A percentile compares a stretch with the other conserved stretches of the same genome.
Conservation (phyloP, 2,113 vertebrate genomes). For the Ellobius talpinus region DNA sequence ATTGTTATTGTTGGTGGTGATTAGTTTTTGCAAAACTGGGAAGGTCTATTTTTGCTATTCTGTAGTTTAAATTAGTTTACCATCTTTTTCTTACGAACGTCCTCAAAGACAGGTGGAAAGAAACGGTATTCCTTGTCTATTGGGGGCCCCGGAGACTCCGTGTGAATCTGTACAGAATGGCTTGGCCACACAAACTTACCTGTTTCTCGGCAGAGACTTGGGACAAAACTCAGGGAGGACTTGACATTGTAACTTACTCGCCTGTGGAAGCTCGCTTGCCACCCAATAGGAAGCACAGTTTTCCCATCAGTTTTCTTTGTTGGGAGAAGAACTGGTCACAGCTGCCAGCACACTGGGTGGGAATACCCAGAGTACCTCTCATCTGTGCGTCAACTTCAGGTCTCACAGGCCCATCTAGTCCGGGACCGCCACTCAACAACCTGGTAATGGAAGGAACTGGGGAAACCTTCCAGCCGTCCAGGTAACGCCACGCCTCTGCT, state of each 20-base stretch:
- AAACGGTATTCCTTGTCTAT: background rate
- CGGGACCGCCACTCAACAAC: background rate
- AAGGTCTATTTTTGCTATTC: background rate
- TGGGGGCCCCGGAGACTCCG: background rate
- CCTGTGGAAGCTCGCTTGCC: background rate
- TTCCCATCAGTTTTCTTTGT: background rate
- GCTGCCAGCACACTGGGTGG: too few relatives aligned
- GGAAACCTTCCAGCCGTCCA: background rate
- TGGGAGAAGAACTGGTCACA: background rate
- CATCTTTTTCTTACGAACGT: background rate
- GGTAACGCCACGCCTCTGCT: background rate
- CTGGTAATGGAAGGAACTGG: background rate
- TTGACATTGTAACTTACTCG: background rate
- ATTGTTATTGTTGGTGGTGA: background rate
- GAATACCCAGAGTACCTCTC: background rate
- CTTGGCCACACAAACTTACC: background rate
- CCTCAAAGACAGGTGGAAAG: background rate
- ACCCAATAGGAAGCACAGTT: background rate
- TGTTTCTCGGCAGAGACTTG: background rate
- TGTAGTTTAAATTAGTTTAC: background rate
- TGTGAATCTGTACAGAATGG: background rate
- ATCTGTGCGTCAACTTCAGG: background rate
- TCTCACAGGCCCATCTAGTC: background rate
- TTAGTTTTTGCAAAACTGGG: background rate
- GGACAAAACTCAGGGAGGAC: background rate